A percentile compares a stretch with the other conserved stretches of the same genome.
These are phyloP conservation scores for Pterostichus madidus DNA, from an alignment of 2,888 invertebrate genomes.

Conservation along the genomic window DNA sequence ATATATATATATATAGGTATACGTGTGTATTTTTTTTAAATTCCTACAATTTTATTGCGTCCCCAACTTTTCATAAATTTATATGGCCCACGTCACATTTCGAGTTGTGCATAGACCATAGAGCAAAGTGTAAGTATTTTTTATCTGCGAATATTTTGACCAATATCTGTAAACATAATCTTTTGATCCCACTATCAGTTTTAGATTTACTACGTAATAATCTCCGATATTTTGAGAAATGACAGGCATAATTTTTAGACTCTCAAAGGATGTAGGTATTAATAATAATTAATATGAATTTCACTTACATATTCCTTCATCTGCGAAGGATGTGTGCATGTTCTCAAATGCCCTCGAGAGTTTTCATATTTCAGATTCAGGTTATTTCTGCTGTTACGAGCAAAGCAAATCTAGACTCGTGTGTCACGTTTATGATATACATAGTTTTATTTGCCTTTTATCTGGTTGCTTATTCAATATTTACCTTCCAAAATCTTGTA, in stretches of 20 bases:
- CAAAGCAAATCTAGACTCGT: conserved; percentile 19
- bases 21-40: too few relatives aligned
- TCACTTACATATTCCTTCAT: conserved; percentile 8
- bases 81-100: too few relatives aligned
- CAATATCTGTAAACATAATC: too few relatives aligned
- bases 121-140: too few relatives aligned
- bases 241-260: too few relatives aligned
- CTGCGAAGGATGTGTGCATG: conserved; percentile 1
- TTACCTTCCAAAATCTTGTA: neutral
- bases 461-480: conserved; percentile 11
- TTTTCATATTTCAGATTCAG: conserved; percentile 32
- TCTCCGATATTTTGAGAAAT: too few relatives aligned
- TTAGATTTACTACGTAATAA: neutral
- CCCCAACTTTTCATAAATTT: too few relatives aligned
- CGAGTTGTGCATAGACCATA: too few relatives aligned
- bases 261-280: neutral
- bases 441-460: conserved; percentile 38
- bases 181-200: too few relatives aligned
- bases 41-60: too few relatives aligned
- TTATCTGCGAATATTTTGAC: too few relatives aligned
- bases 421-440: neutral
- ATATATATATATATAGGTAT: too few relatives aligned
- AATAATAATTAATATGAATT: conserved; percentile 9
- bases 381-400: conserved; percentile 32
- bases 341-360: conserved; percentile 25